Conservation (phyloP, 2,888 invertebrate species). For the Mimachlamys varia region DNA sequence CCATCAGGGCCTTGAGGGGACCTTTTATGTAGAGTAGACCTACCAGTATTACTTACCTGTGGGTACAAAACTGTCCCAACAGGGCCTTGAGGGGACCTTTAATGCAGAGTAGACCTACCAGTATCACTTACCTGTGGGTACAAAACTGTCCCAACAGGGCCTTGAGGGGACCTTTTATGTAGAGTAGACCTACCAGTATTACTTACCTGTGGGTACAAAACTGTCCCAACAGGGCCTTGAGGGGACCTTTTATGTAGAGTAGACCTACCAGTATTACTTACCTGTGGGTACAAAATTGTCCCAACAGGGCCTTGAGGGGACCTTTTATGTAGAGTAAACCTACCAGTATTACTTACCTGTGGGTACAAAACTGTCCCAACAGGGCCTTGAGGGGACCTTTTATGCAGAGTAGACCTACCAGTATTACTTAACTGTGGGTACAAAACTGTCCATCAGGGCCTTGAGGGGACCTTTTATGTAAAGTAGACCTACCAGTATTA, state of each 20-base stretch:
- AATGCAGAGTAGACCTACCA: constrained; percentile 85
- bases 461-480: constrained; percentile 84
- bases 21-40: constrained; percentile 84
- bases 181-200: constrained; percentile 85
- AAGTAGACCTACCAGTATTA: constrained; percentile 85
- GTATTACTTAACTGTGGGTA: constrained; percentile 78
- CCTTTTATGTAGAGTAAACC: constrained; percentile 84
- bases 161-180: constrained; percentile 83
- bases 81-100: constrained; percentile 82
- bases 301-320: constrained; percentile 80
- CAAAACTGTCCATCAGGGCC: constrained; percentile 75
- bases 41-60: constrained; percentile 82
- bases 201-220: constrained; percentile 54
- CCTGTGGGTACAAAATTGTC: constrained; percentile 62
- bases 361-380: constrained; percentile 74
- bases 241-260: constrained; percentile 83
- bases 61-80: constrained; percentile 74
- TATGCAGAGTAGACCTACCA: constrained; percentile 85
- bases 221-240: constrained; percentile 79
- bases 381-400: constrained; percentile 82
- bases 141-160: constrained; percentile 75
- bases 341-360: constrained; percentile 82
- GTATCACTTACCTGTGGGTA: constrained; percentile 78
- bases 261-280: constrained; percentile 84
- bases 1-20: constrained; percentile 80